Conservation (phyloP, 2,113 vertebrate species). For the Rhea americana region DNA sequence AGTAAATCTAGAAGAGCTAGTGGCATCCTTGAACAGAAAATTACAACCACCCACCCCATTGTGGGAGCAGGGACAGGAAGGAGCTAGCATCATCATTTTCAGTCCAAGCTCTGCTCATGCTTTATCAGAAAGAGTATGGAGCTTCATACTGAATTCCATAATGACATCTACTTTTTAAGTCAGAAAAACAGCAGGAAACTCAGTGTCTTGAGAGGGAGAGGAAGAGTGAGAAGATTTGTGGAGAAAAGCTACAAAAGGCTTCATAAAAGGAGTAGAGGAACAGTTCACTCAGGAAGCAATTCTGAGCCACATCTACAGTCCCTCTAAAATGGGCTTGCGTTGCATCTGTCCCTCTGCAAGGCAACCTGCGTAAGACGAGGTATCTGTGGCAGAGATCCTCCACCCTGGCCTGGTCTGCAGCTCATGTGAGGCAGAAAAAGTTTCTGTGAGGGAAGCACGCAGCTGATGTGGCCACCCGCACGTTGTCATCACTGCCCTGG, state of each 20-base stretch:
- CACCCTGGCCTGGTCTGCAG: not conserved
- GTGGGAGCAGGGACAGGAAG: not conserved
- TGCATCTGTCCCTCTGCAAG: not conserved
- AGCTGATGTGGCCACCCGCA: not conserved
- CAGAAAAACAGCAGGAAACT: not conserved
- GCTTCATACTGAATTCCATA: not conserved
- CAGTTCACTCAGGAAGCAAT: not conserved
- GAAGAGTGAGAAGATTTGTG: not conserved
- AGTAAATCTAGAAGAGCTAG: not conserved
- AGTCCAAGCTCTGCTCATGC: not conserved
- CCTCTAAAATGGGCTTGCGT: not conserved
- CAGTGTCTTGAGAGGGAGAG: fast-evolving
- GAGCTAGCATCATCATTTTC: not conserved
- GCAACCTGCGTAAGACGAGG: not conserved
- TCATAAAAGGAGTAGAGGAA: not conserved
- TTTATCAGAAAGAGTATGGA: not conserved
- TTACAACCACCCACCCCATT: not conserved
- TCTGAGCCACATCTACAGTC: not conserved
- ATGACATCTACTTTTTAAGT: not conserved
- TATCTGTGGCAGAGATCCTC: not conserved
- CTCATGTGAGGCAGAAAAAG: not conserved
- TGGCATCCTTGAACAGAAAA: not conserved
- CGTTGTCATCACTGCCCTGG: not conserved
- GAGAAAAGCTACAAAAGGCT: not conserved
- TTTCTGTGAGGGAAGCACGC: not conserved